Evolutionary conservation across 2,113 vertebrate species (phyloP).

Genomic region (Pseudorasbora parva): DNA sequence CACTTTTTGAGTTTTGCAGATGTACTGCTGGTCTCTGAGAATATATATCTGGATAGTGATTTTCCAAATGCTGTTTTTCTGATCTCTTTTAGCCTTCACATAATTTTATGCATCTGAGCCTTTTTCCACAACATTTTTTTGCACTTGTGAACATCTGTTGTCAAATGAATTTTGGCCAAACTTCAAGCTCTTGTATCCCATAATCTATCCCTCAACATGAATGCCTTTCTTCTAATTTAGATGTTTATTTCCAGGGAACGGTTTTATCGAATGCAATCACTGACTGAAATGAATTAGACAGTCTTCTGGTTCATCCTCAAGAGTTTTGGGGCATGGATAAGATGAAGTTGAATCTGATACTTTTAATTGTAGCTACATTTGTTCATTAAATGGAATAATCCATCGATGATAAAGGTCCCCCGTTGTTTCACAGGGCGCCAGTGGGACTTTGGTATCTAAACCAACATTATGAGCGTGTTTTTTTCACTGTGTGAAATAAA

Average conservation of each 20-base stretch:
- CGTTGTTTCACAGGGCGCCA: background rate
- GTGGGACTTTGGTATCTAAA: slow-evolving; percentile 20
- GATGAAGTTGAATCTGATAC: background rate
- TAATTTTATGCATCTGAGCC: slow-evolving; percentile 14
- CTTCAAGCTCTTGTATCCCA: background rate
- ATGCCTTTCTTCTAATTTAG: slow-evolving; percentile 22
- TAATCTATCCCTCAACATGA: background rate
- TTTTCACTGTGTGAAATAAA: slow-evolving; percentile 59
- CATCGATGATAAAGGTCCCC: background rate
- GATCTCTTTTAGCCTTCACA: background rate
- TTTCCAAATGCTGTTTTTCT: background rate
- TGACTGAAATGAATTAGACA: background rate
- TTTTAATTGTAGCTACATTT: slow-evolving; percentile 14
- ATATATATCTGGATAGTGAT: background rate
- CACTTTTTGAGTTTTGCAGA: background rate
- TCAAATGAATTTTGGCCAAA: background rate
- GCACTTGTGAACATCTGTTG: background rate
- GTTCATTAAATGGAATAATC: background rate
- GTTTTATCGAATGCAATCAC: background rate
- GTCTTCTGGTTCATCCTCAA: background rate
- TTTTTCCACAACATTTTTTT: background rate
- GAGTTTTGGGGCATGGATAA: background rate
- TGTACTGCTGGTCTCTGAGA: background rate
- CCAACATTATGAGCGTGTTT: slow-evolving; percentile 35
- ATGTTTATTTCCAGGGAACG: background rate